phyloP scores from a whole-genome alignment of 2,113 vertebrate species.

The Dicerorhinus sumatrensis region DNA sequence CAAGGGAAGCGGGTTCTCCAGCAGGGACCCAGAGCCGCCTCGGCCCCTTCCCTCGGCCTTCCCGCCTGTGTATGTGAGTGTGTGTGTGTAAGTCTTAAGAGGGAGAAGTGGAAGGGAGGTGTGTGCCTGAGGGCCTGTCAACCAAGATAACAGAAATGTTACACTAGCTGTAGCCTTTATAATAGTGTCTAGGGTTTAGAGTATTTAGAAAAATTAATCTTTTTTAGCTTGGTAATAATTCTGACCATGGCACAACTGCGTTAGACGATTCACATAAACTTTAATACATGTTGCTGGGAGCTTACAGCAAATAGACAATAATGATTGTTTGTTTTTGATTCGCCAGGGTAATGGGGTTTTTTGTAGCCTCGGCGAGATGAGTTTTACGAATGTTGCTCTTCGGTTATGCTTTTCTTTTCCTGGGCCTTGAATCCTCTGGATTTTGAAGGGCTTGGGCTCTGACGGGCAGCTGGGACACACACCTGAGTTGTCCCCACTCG shows the following conservation, averaged over 20 bases:
- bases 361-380: neutral
- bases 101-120: neutral
- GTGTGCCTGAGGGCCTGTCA: conserved; percentile 62
- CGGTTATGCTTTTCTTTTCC: neutral
- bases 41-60: neutral
- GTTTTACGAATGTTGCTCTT: conserved; percentile 25
- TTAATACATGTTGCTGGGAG: conserved; percentile 84
- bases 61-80: neutral
- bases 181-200: conserved; percentile 74
- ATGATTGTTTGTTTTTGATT: conserved; percentile 77
- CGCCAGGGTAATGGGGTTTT: conserved; percentile 41
- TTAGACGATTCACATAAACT: conserved; percentile 86
- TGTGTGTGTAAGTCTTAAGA: neutral
- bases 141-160: conserved; percentile 71
- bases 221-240: conserved; percentile 87
- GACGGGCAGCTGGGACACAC: neutral
- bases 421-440: neutral
- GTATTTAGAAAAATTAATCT: conserved; percentile 88
- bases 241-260: conserved; percentile 84
- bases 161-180: conserved; percentile 62
- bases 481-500: neutral
- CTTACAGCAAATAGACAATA: conserved; percentile 82
- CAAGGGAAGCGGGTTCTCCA: neutral
- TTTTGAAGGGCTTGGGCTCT: conserved; percentile 24
- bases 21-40: neutral